These are phyloP conservation scores for Halcyon smyrnensis DNA, from an alignment of 2,797 vertebrate genomes.

Conservation along the genomic window DNA sequence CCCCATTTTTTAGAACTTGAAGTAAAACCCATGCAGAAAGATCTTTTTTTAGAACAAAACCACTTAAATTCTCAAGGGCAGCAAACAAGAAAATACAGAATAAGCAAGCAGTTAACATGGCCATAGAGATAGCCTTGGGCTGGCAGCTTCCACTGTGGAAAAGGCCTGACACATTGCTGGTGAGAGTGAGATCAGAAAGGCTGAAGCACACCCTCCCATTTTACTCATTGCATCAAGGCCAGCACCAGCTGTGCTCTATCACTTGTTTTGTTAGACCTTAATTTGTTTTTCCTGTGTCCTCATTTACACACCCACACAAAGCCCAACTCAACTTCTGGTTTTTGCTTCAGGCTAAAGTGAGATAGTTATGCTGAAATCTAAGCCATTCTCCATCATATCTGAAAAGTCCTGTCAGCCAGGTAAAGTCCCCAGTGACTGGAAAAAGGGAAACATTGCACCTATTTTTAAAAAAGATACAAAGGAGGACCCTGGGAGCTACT, in stretches of 20 bases:
- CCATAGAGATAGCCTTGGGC: neutral
- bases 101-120: neutral
- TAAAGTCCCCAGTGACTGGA: neutral
- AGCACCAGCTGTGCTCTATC: neutral
- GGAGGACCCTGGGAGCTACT: neutral
- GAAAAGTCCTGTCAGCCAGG: neutral
- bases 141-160: neutral
- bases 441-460: neutral
- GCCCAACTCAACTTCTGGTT: neutral
- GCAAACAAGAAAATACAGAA: neutral
- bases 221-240: neutral
- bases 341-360: neutral
- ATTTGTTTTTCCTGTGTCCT: neutral
- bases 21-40: neutral
- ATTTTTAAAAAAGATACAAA: neutral
- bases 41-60: neutral
- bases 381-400: too few species aligned
- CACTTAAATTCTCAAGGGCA: neutral
- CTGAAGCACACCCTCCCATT: rapidly evolving
- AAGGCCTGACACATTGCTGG: rapidly evolving
- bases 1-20: neutral
- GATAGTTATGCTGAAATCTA: neutral
- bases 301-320: neutral
- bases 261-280: neutral
- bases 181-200: neutral